Base-by-base conservation (phyloP, 2,113 vertebrate genomes). In the Gasterosteus aculeatus region DNA sequence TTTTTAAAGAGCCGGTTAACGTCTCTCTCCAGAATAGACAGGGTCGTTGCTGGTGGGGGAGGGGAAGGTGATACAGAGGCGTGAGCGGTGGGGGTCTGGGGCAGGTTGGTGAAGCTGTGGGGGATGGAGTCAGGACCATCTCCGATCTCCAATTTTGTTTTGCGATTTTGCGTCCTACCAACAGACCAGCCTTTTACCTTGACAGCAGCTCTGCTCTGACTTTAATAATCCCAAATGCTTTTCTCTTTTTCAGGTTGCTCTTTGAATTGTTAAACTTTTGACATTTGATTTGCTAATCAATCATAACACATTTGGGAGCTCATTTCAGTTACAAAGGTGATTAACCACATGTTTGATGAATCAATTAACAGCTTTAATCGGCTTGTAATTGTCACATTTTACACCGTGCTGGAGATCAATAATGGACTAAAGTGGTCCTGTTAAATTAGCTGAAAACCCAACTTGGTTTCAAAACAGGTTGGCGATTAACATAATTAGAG, bases 401-500 rank as follows among this genome's bases (percentile, higher is more conserved):
- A 77, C 44, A 59, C 68, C 8, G n/a, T 7, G 68, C 42, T 54
- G 64, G 51, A 44, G 44, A 69, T 11, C 53, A 19, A 65, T 69
- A 47, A 80, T 22, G 15, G n/a, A 5, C 44, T 14, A 11, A 64
- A 60, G 46, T 42, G 54, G 3, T 33, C 2, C 9, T 8, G 42
- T 64, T 59, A 71, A 61, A 75, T 56, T 31, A 47, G 8, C 75
- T 65, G 41, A 69, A 59, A 46, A 75, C 9, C 39, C 18, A 53
- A 44, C 60, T 65, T 59, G 33, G 29, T 56, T 26, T 56, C 35
- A 79, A 49, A 67, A 75, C 67, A 39, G 58, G 64, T 70, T 66
- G 61, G 7, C 39, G 2, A 39, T 78, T 61, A 56, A 11, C 53
- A 61, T 72, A 62, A 83, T 83, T 46, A 75, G 18, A 76, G 61